Evolutionary conservation across 2,113 vertebrate species (phyloP), one percentile per base, ranked within the genome.

Genomic region (Oryzias melastigma): DNA sequence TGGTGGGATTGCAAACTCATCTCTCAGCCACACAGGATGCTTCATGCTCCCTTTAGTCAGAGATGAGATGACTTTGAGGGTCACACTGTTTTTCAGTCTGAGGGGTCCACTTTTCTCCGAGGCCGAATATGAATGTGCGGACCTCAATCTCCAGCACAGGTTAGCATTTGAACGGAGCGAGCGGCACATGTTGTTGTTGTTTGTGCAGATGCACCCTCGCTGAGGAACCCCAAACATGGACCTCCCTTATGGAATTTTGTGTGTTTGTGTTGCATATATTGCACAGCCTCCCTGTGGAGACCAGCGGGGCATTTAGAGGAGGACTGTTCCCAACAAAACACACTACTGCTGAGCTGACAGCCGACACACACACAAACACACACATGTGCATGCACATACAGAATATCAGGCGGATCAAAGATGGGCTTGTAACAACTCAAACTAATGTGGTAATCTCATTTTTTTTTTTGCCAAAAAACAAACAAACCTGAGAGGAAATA

Each of bases 31-130:
- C 85, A 78, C 77, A 75, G 77, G 73, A 85, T 68, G 69, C 62
- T 81, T 83, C 65, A 43, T 54, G 14, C 75, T 73, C 52, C 57
- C 73, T 83, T 61, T 67, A 65, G 48, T 40, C 74, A 52, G 72
- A 75, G 70, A 86, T 79, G 82, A 79, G 77, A 85, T 71, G 73
- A 65, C 58, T 85, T 84, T 63, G 82, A 75, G 83, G 84, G 82
- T 85, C 84, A 77, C 48, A 7, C 59, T 71, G 78, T 73, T 82
- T 77, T 65, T 47, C 52, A 46, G 61, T 40, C 42, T 42, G 67
- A 60, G 55, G 29, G 64, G 27, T 60, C 35, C 3, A 48, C 57
- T 58, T 55, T 50, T 46, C 62, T 59, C 22, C 45, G 50, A 56
- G 66, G 65, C 52, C 13, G 49, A 61, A 18, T 24, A 15, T 27